Conservation (phyloP, 1,140 invertebrate genomes). For the Berghia stephanieae region DNA sequence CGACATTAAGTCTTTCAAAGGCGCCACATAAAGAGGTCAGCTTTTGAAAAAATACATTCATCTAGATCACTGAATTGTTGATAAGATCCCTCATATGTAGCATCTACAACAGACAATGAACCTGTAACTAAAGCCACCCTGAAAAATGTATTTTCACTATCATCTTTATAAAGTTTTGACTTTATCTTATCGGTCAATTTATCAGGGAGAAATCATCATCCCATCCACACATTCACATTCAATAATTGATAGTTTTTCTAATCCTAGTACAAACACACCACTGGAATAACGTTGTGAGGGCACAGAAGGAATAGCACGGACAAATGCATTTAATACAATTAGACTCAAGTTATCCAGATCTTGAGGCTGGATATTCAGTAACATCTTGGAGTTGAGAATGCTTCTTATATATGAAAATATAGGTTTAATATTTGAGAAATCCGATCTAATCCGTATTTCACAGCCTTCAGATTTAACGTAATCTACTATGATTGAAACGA, state of each 20-base stretch:
- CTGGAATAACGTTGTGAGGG: slow-evolving; percentile 1
- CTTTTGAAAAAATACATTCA: slow-evolving; percentile 25
- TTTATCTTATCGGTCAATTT: slow-evolving; percentile 12
- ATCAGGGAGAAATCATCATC: slow-evolving; percentile 34
- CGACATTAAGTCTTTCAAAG: slow-evolving; percentile 35
- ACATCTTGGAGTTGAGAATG: slow-evolving; percentile 36
- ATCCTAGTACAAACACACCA: slow-evolving; percentile 35
- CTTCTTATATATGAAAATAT: slow-evolving; percentile 39
- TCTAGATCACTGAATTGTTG: slow-evolving; percentile 27
- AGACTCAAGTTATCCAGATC: slow-evolving; percentile 31
- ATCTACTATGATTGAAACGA: slow-evolving; percentile 27
- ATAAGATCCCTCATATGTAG: slow-evolving; percentile 32
- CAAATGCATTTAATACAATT: slow-evolving; percentile 42
- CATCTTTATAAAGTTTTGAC: neutral
- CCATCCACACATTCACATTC: slow-evolving; percentile 32
- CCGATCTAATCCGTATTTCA: slow-evolving; percentile 27
- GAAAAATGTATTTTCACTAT: slow-evolving; percentile 8
- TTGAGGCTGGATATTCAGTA: slow-evolving; percentile 27
- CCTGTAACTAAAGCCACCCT: slow-evolving; percentile 41
- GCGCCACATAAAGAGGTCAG: slow-evolving; percentile 33
- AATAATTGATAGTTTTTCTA: slow-evolving; percentile 19
- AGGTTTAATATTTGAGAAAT: slow-evolving; percentile 35
- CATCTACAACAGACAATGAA: slow-evolving; percentile 41
- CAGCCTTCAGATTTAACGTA: slow-evolving; percentile 35
- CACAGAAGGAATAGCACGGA: slow-evolving; percentile 34